Conservation (phyloP, 2,113 vertebrate genomes). For the Ovis aries region ARS-UI_Ramb_v3.0 NC_056054.1:265698001-265698500, state of each 20-base stretch:
- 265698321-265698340: background rate
- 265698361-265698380: background rate
- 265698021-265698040: background rate
- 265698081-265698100: background rate
- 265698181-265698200: background rate
- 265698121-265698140: background rate
- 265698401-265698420: background rate
- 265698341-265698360: background rate
- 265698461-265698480: accelerated
- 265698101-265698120: background rate
- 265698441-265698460: accelerated
- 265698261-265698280: background rate
- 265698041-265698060: background rate
- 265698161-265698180: background rate
- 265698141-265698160: background rate
- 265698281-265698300: background rate
- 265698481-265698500: background rate
- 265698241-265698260: background rate
- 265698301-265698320: background rate
- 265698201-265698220: background rate
- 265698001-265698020: background rate
- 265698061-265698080: background rate
- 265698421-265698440: accelerated
- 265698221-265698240: background rate
- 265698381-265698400: background rate